phyloP scores from a whole-genome alignment of 2,888 invertebrate species.

The Pogonocherus hispidulus region DNA sequence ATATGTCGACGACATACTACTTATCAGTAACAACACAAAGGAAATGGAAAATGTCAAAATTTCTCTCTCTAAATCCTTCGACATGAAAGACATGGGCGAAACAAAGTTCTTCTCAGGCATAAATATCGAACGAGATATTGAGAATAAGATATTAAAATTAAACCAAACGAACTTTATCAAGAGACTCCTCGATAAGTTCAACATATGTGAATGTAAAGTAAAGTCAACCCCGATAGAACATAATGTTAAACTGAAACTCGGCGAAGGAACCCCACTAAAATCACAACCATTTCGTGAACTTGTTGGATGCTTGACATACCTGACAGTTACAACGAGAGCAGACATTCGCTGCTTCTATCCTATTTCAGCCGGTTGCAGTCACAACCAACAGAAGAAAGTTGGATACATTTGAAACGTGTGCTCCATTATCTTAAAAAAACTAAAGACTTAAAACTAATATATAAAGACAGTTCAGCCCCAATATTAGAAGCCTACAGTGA shows the following conservation, averaged over 20 bases:
- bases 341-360: background rate
- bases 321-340: background rate
- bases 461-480: too few relatives aligned
- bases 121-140: background rate
- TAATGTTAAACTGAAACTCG: background rate
- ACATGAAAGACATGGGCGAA: background rate
- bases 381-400: too few relatives aligned
- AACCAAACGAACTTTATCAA: slow-evolving; percentile 8
- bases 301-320: background rate
- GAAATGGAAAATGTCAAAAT: background rate
- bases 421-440: too few relatives aligned
- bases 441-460: too few relatives aligned
- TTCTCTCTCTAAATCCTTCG: background rate
- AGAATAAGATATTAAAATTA: background rate
- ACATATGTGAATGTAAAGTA: slow-evolving; percentile 7
- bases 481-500: too few relatives aligned
- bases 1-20: background rate
- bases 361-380: too few relatives aligned
- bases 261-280: background rate
- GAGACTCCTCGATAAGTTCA: background rate
- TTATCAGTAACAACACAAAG: background rate
- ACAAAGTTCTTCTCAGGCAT: background rate
- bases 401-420: too few relatives aligned
- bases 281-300: background rate
- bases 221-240: background rate